phyloP scores from a whole-genome alignment of 2,797 vertebrate genomes.

The Sylvia borin region DNA sequence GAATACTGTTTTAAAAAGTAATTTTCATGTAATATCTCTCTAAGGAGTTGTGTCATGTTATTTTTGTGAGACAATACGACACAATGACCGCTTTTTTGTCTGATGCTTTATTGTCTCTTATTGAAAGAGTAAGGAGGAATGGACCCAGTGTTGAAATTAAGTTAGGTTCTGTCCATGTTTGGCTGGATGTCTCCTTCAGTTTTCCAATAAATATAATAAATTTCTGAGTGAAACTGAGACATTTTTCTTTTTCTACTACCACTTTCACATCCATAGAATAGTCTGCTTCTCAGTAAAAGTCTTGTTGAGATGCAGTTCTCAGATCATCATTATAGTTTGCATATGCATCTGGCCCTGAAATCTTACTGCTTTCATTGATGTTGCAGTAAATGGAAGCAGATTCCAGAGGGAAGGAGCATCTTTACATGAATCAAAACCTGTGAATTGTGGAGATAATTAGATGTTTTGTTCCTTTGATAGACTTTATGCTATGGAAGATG shows the following conservation, averaged over 20 bases:
- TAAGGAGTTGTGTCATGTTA: background rate
- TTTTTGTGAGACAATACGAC: background rate
- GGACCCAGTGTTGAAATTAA: background rate
- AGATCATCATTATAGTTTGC: background rate
- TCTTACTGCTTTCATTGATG: fast-evolving
- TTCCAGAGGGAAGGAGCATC: background rate
- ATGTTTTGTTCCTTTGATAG: background rate
- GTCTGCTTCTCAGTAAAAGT: background rate
- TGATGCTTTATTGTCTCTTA: background rate
- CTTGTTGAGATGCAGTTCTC: background rate
- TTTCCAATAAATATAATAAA: background rate
- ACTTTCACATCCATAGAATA: background rate
- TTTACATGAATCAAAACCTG: background rate
- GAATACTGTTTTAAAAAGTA: background rate
- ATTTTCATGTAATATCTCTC: background rate
- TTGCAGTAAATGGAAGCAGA: background rate
- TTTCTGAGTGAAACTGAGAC: background rate
- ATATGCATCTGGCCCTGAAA: background rate
- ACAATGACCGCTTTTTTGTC: background rate
- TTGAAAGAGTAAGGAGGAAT: background rate
- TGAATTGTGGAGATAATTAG: background rate
- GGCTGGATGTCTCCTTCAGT: background rate
- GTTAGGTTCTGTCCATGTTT: background rate
- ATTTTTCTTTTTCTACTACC: background rate
- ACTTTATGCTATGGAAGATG: background rate